Percentiles rank a stretch among this genome's conserved stretches.
Conservation (phyloP, 2,113 vertebrate genomes). For the Coryphaenoides rupestris region DNA sequence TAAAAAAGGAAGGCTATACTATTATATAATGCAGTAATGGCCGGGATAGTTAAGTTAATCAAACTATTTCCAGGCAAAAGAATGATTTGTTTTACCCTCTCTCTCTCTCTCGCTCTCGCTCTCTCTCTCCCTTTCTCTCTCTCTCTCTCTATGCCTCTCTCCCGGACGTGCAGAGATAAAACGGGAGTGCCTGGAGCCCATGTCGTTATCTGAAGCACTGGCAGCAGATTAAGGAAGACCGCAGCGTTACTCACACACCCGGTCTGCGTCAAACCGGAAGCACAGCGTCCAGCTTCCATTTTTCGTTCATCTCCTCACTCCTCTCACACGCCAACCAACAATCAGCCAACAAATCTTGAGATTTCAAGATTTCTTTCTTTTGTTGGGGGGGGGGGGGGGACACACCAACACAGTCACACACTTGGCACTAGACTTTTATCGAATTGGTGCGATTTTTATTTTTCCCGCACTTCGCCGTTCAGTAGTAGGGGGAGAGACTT, state of each 20-base stretch:
- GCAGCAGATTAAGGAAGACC: conserved; percentile 73
- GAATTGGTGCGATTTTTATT: no score
- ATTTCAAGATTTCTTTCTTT: no score
- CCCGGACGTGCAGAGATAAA: conserved; percentile 70
- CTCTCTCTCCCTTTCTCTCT: conserved; percentile 6
- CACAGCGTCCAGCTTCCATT: conserved; percentile 51
- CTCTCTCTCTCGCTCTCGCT: conserved; percentile 51
- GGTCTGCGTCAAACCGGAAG: conserved; percentile 83
- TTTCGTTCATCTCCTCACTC: not conserved
- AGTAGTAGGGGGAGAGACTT: no score
- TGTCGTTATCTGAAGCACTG: conserved; percentile 77
- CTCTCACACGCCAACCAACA: not conserved
- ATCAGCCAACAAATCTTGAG: no score
- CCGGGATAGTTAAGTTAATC: no score
- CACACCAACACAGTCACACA: no score
- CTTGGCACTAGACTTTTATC: no score
- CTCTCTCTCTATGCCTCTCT: conserved; percentile 61
- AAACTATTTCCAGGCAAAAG: not conserved
- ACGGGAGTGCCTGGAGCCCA: conserved; percentile 78
- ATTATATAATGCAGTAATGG: no score
- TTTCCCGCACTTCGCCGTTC: no score
- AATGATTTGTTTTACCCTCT: not conserved
- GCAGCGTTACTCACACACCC: conserved; percentile 78
- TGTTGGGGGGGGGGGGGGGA: no score
- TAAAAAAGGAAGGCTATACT: no score